Base-by-base conservation (phyloP, 2,113 vertebrate genomes). In the Indicator maculatus region DNA sequence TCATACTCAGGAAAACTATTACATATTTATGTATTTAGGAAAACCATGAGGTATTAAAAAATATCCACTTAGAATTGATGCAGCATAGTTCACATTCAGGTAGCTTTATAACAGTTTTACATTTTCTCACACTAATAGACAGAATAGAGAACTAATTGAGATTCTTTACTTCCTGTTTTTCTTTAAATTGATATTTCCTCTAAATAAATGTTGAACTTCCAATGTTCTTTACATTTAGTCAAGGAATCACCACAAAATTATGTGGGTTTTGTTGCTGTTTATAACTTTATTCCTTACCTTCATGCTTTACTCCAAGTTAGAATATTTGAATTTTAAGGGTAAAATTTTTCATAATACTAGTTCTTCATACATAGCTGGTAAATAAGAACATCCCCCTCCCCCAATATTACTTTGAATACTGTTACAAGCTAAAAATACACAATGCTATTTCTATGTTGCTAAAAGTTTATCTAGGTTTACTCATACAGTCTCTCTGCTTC, bases 331-430 rank as follows among this genome's bases (percentile, higher is more conserved):
- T 79, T 8, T 26, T 3, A 1, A 4, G 16, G 11, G 2, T 5
- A 11, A 58, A 15, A 5, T 36, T 83, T 77, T 41, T 59, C 23
- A 16, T 33, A 53, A 3, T 10, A 52, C 4, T 60, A 44, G 5
- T 75, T 6, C 13, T 16, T 27, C 18, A 16, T 28, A 39, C 26
- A 28, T 28, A 65, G 72, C 69, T 4, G 8, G 11, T 36, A 39
- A 53, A 52, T 0, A 44, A 58, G 11, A 63, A 28, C 41, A 21
- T 24, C 50, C 50, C 12, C 0, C 0, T 1, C 2, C 9, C 16
- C 3, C 12, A 63, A 60, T 24, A 67, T 19, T 81, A 20, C 7
- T 75, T 65, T 33, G 14, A 71, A 33, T 71, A 47, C 41, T 69
- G 26, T 71, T 75, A 52, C 0, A 3, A 91, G 26, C 4, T 31